These are phyloP conservation scores for Gymnodraco acuticeps DNA, from an alignment of 2,797 vertebrate genomes.

Conservation along the genomic window DNA sequence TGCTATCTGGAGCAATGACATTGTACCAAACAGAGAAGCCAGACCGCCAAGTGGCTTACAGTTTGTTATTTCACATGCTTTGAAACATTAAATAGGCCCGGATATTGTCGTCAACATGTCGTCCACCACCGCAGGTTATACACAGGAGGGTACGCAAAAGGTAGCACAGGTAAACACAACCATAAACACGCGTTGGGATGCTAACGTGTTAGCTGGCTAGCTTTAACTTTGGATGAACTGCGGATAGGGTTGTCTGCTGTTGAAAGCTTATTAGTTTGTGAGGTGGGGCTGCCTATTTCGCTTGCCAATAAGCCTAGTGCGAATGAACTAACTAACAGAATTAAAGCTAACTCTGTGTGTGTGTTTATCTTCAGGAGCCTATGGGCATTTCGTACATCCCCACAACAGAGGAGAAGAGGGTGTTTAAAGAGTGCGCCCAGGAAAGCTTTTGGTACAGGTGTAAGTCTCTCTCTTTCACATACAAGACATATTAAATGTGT, in stretches of 20 bases:
- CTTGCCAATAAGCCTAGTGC: background rate
- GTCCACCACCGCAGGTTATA: constrained; percentile 53
- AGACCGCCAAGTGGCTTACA: background rate
- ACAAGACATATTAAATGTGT: background rate
- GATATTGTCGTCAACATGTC: constrained; percentile 70
- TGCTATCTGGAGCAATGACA: constrained; percentile 61
- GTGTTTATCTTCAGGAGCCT: constrained; percentile 67
- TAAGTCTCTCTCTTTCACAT: constrained; percentile 61
- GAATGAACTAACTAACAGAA: background rate
- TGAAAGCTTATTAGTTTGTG: background rate
- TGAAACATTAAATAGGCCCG: constrained; percentile 18
- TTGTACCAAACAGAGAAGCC: constrained; percentile 54
- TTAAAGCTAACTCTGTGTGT: background rate
- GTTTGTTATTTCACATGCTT: constrained; percentile 15
- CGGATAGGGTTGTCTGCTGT: background rate
- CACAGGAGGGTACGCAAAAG: constrained; percentile 51
- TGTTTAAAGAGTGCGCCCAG: constrained; percentile 88
- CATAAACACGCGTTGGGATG: background rate
- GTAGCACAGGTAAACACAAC: constrained; percentile 54
- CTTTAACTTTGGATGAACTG: constrained; percentile 11
- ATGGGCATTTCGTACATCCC: constrained; percentile 84
- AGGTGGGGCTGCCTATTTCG: background rate
- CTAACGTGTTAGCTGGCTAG: constrained; percentile 54
- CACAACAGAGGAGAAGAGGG: constrained; percentile 90
- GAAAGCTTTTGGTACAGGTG: constrained; percentile 84